Evolutionary conservation across 2,888 invertebrate species (phyloP).

Genomic region (Sarcophaga variegata): DNA sequence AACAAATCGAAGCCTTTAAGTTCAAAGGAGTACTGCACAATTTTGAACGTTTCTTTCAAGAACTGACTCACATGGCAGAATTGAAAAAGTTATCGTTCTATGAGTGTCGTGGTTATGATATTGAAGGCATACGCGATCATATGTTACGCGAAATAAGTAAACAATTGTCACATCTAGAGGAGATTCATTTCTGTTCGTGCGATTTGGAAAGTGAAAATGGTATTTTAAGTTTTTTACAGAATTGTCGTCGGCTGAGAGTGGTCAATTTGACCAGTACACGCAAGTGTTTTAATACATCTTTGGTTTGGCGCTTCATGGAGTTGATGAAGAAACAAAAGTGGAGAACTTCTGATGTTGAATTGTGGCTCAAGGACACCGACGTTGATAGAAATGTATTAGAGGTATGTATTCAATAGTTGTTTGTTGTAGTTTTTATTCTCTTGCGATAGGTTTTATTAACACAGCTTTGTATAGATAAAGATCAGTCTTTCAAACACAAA

Average conservation of each 20-base stretch:
- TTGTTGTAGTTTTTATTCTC: background rate
- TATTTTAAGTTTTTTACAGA: constrained; percentile 72
- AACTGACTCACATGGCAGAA: constrained; percentile 72
- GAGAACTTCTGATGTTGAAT: constrained; percentile 73
- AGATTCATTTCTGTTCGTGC: constrained; percentile 75
- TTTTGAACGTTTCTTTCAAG: constrained; percentile 74
- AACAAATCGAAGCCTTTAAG: constrained; percentile 74
- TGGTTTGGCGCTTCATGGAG: constrained; percentile 72
- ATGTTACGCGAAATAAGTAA: constrained; percentile 72
- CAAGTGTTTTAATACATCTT: constrained; percentile 71
- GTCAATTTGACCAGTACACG: constrained; percentile 73
- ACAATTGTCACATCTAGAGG: constrained; percentile 71
- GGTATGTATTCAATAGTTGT: constrained; percentile 28
- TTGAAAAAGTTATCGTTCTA: constrained; percentile 72
- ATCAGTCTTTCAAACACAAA: too few species aligned
- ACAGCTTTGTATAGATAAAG: too few species aligned
- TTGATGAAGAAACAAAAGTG: constrained; percentile 73
- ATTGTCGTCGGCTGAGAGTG: constrained; percentile 73
- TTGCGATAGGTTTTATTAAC: too few species aligned
- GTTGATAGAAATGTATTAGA: constrained; percentile 70
- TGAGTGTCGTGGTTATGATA: constrained; percentile 66
- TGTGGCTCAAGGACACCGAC: constrained; percentile 75
- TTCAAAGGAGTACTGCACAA: constrained; percentile 75
- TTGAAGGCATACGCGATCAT: constrained; percentile 73
- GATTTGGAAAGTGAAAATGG: constrained; percentile 75